These are phyloP conservation scores for Daboia siamensis DNA, from an alignment of 2,113 vertebrate genomes.

Conservation along the genomic window DNA sequence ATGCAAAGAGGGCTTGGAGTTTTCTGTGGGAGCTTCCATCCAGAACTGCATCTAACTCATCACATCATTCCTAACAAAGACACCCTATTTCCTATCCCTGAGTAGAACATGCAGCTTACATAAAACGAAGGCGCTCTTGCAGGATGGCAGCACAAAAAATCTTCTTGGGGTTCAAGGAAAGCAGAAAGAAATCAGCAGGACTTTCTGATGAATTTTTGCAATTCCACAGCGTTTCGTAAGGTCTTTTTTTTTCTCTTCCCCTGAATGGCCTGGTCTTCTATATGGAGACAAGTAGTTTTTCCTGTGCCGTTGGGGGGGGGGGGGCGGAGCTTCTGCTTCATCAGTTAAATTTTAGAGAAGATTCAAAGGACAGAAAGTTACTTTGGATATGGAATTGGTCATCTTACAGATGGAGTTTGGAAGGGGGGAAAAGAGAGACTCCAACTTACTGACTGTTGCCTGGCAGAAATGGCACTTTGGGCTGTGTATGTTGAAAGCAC, in stretches of 20 bases:
- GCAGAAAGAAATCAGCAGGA: background rate
- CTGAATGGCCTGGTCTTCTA: background rate
- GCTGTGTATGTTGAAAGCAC: background rate
- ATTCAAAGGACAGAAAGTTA: background rate
- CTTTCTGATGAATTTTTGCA: background rate
- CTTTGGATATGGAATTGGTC: background rate
- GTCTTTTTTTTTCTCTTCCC: background rate
- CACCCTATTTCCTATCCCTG: background rate
- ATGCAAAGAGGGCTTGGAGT: background rate
- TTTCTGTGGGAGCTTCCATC: background rate
- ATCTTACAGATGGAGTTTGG: background rate
- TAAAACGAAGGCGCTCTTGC: background rate
- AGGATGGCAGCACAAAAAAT: background rate
- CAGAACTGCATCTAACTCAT: background rate
- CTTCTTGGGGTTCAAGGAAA: background rate
- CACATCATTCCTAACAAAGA: background rate
- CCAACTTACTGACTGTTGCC: background rate
- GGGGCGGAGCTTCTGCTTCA: background rate
- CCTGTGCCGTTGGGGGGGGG: background rate
- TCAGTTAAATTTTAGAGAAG: background rate
- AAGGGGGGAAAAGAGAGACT: background rate
- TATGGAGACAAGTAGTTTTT: background rate
- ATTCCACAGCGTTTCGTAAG: background rate
- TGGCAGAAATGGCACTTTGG: background rate
- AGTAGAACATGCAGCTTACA: too few species aligned